Evolutionary conservation across 1,140 invertebrate species (phyloP), one percentile per base, ranked within the genome.

Genomic region (Phymastichus coffea): DNA sequence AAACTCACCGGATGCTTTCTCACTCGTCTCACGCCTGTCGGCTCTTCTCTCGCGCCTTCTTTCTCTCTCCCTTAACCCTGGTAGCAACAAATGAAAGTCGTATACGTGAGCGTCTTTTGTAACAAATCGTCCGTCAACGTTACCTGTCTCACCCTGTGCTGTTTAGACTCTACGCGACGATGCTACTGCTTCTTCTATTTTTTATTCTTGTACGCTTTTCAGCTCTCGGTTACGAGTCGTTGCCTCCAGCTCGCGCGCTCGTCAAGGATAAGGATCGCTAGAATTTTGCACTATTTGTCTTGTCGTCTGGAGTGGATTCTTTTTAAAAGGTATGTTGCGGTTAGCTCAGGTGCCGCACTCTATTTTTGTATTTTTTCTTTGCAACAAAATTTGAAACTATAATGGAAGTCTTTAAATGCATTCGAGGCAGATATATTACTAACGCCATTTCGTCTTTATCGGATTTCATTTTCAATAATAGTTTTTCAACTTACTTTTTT

Each of bases 201-300:
- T 19, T 37, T 22, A n/a, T 19, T 53, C 22, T 46, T 26, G n/a
- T 46, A 14, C 23, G 22, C 25, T 30, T 20, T 48, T 48, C n/a
- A n/a, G n/a, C 15, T 25, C 26, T 1, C 46, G 46, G 46, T 48
- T 48, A 48, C 19, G 46, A 28, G 30, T 33, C 26, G 46, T 9
- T 12, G 23, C 19, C 17, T 15, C 8, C 15, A n/a, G n/a, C n/a
- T n/a, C n/a, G 41, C 22, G 22, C n/a, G 46, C 46, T 33, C 17
- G 22, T 23, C 23, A 6, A 23, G 43, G 2, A 23, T 25, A 14
- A 23, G 22, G 17, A 25, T 30, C 22, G 15, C 25, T 22, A 28
- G 22, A 49, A 6, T 38, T 47, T 43, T 19, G 3, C 19, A 23
- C 44, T 23, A 60, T 60, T 60, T 40, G 54, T 60, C 44, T 47